Evolutionary conservation across 2,888 invertebrate species (phyloP).

Genomic region (Drosophila anomelani): DNA sequence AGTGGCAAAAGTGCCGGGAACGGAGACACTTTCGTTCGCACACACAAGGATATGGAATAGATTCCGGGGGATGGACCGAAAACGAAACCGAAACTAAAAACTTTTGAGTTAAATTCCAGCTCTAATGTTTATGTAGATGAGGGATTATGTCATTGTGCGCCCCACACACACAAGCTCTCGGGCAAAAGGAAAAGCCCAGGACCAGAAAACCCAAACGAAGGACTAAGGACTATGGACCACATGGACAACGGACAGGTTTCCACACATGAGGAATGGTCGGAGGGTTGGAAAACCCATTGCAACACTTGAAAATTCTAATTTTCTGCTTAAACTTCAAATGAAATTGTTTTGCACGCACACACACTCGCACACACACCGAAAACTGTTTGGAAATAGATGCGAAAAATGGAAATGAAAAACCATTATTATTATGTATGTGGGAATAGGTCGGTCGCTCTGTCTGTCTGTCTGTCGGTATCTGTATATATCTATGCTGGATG

Average conservation of each 20-base stretch:
- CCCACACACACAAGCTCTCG: constrained; percentile 30
- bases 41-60: constrained; percentile 13
- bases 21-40: constrained; percentile 42
- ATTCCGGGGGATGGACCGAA: constrained; percentile 64
- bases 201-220: constrained; percentile 48
- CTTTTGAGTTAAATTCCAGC: constrained; percentile 81
- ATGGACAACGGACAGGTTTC: constrained; percentile 18
- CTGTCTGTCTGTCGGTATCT: constrained; percentile 5
- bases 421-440: constrained; percentile 60
- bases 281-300: constrained; percentile 60
- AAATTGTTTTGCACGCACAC: constrained; percentile 71
- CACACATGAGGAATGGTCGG: constrained; percentile 7
- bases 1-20: constrained; percentile 54
- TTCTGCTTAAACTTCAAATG: constrained; percentile 75
- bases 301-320: constrained; percentile 80
- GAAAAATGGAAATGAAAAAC: constrained; percentile 58
- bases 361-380: constrained; percentile 8
- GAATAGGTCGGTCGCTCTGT: constrained; percentile 19
- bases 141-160: constrained; percentile 81
- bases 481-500: background rate
- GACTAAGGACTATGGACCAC: constrained; percentile 28
- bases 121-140: constrained; percentile 81
- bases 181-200: constrained; percentile 36
- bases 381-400: constrained; percentile 52
- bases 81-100: constrained; percentile 81